Base-by-base conservation (phyloP, 2,888 invertebrate genomes). In the Drosophila greeni region DNA sequence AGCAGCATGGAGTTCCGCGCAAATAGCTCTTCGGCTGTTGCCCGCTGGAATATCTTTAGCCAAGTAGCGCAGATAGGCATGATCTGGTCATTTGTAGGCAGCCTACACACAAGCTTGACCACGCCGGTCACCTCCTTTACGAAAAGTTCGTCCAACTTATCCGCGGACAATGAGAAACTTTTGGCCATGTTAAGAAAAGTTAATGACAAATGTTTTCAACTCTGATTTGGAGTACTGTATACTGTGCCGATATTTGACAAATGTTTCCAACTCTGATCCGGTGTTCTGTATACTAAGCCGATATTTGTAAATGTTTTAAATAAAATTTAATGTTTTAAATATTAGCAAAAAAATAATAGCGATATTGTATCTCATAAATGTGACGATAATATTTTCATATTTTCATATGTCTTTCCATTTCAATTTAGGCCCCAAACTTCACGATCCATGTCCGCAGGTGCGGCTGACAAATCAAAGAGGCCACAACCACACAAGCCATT, bases 401-500 rank as follows among this genome's bases (percentile, higher is more conserved):
- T n/a, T 29, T 29, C 5, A 24, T 11, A 20, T 18, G 16, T 24
- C 11, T n/a, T 29, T 43, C 14, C 9, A 24, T 31, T 33, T 6
- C 3, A 6, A 37, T 43, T 3, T 14, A 88, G 88, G 51, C 86
- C 87, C 0, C 88, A 87, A 78, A 87, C 88, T 51, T 85, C 87
- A 23, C 86, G 88, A 49, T 87, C 87, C 2, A 70, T 87, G 68
- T 87, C 88, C 2, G 85, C 85, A 5, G 87, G 87, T 5, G 86
- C 85, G 9, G 86, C 85, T n/a, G 86, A 86, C 47, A 78, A 83
- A 48, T 73, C 82, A 2, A 80, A 73, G 33, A 75, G 82, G 29
- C 69, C 70, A 14, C 72, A 64, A 23, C 74, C 61, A 24, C 74
- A 76, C n/a, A 76, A 82, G 42, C 75, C 76, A 14, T 61, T 70